Percentiles rank a stretch among this genome's conserved stretches.
Evolutionary conservation across 1,140 invertebrate species (phyloP).

Genomic region (Liolophura sinensis): DNA sequence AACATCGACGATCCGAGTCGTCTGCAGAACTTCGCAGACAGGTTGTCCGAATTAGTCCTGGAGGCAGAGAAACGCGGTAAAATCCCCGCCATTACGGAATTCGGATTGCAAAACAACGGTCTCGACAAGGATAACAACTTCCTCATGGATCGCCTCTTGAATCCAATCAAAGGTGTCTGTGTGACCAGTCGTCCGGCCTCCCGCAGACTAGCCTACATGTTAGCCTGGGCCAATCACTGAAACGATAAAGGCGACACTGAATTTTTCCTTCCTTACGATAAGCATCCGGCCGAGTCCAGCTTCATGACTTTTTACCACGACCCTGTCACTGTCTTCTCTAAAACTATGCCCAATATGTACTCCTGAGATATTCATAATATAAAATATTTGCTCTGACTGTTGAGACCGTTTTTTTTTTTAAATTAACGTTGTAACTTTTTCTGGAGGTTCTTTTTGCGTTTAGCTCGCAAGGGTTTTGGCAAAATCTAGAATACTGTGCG

Average conservation of each 20-base stretch:
- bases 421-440: too few relatives aligned
- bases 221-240: slow-evolving; percentile 18
- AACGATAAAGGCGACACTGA: not conserved
- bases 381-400: too few relatives aligned
- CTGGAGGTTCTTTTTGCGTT: too few relatives aligned
- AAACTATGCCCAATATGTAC: too few relatives aligned
- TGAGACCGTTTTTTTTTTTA: too few relatives aligned
- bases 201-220: slow-evolving; percentile 12
- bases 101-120: slow-evolving; percentile 8
- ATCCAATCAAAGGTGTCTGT: slow-evolving; percentile 5
- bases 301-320: slow-evolving; percentile 9
- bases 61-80: slow-evolving; percentile 12
- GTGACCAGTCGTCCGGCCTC: not conserved
- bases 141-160: slow-evolving; percentile 10
- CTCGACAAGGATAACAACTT: slow-evolving; percentile 9
- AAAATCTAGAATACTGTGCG: too few relatives aligned
- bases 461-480: too few relatives aligned
- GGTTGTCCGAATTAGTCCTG: not conserved
- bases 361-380: too few relatives aligned
- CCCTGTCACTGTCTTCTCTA: not conserved
- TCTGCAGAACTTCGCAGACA: not conserved
- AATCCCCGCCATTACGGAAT: slow-evolving; percentile 19
- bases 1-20: not conserved
- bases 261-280: slow-evolving; percentile 13
- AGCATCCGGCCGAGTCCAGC: slow-evolving; percentile 6